Conservation (phyloP, 2,113 vertebrate species). For the Aplodontia rufa region DNA sequence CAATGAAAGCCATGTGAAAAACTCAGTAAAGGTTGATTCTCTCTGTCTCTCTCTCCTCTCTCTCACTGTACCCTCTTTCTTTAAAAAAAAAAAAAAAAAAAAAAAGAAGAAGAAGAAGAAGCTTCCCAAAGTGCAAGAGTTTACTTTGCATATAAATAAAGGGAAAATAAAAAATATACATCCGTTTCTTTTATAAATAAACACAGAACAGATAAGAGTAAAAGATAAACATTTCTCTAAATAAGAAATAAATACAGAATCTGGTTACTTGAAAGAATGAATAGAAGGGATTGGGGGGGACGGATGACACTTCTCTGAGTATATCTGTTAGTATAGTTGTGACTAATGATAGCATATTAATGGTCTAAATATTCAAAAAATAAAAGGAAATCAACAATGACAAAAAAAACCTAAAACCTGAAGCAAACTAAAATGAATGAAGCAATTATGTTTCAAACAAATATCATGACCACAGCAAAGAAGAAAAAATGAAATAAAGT, state of each 20-base stretch:
- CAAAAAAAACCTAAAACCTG: neutral
- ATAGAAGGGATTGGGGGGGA: neutral
- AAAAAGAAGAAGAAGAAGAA: too few species aligned
- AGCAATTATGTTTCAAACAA: neutral
- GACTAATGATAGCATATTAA: neutral
- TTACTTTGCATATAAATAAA: slow-evolving; percentile 17
- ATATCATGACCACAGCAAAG: neutral
- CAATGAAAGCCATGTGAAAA: too few species aligned
- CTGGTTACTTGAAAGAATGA: neutral
- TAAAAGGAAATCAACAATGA: slow-evolving; percentile 4
- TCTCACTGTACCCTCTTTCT: too few species aligned
- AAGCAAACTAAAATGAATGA: slow-evolving; percentile 29
- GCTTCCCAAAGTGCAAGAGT: neutral
- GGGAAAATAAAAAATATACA: neutral
- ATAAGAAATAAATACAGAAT: slow-evolving; percentile 12
- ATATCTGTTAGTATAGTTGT: neutral
- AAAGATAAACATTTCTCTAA: too few species aligned
- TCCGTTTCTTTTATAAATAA: neutral
- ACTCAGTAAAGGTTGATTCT: too few species aligned
- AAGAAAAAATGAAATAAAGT: neutral
- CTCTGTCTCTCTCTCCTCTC: too few species aligned
- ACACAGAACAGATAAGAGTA: neutral
- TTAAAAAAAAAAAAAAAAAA: too few species aligned
- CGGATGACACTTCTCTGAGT: neutral
- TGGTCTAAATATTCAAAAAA: neutral